Evolutionary conservation across 2,888 invertebrate genomes (phyloP).

Genomic region (Lasioglossum lativentre): DNA sequence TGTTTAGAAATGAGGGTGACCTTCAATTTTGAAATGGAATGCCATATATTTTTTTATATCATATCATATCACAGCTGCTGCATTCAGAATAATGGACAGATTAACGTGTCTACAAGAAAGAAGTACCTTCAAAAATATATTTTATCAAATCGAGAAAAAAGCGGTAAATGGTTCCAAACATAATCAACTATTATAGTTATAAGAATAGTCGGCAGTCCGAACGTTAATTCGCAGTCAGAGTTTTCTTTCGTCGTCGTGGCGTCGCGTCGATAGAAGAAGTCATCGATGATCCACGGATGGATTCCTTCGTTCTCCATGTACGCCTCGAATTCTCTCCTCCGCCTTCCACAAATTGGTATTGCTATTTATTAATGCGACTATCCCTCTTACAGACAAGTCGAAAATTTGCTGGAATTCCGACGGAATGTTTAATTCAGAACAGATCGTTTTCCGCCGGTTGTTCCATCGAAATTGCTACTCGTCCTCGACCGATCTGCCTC

Average conservation of each 20-base stretch:
- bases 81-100: too few species aligned
- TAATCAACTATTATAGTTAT: not conserved
- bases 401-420: constrained; percentile 32
- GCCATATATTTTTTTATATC: too few species aligned
- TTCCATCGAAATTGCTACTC: not conserved
- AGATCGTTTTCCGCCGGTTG: not conserved
- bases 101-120: too few species aligned
- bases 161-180: too few species aligned
- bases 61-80: too few species aligned
- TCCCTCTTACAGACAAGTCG: not conserved
- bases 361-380: constrained; percentile 51
- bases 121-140: too few species aligned
- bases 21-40: too few species aligned
- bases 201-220: not conserved
- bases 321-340: constrained; percentile 8
- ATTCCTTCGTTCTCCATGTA: not conserved
- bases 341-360: constrained; percentile 31
- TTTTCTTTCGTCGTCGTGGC: not conserved
- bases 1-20: too few species aligned
- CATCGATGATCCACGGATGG: constrained; percentile 10
- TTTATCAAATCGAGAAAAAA: too few species aligned
- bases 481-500: not conserved
- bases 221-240: not conserved
- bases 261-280: constrained; percentile 9
- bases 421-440: constrained; percentile 32